Conservation (phyloP, 2,113 vertebrate species). For the Chaetodon trifascialis region DNA sequence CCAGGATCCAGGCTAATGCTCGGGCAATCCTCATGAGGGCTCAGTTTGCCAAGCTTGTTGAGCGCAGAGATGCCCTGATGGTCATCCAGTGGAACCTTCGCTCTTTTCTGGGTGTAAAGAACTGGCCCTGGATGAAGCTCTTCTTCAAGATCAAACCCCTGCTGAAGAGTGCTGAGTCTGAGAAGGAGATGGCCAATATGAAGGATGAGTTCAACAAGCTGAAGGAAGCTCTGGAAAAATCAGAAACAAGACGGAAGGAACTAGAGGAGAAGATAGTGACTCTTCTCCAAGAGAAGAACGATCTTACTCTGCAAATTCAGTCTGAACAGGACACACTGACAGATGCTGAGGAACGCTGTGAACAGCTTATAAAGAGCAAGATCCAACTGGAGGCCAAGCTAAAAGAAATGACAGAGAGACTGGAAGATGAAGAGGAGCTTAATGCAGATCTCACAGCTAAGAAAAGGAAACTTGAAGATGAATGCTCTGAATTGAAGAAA, state of each 20-base stretch:
- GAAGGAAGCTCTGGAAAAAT: slow-evolving; percentile 88
- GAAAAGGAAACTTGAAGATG: slow-evolving; percentile 93
- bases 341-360: slow-evolving; percentile 93
- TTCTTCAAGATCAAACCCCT: slow-evolving; percentile 96
- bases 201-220: slow-evolving; percentile 85
- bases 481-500: slow-evolving; percentile 85
- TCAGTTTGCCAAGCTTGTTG: slow-evolving; percentile 90
- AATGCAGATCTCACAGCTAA: slow-evolving; percentile 93
- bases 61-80: slow-evolving; percentile 92
- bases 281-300: slow-evolving; percentile 93
- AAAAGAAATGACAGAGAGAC: slow-evolving; percentile 90
- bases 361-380: slow-evolving; percentile 95
- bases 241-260: slow-evolving; percentile 90
- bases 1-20: slow-evolving; percentile 91
- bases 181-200: slow-evolving; percentile 90
- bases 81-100: slow-evolving; percentile 95
- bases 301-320: slow-evolving; percentile 92
- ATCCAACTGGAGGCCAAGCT: slow-evolving; percentile 93
- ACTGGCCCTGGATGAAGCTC: slow-evolving; percentile 97
- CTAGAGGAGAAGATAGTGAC: slow-evolving; percentile 96
- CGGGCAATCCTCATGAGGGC: slow-evolving; percentile 90
- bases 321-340: slow-evolving; percentile 93
- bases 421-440: slow-evolving; percentile 94
- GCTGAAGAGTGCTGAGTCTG: slow-evolving; percentile 91
- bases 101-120: slow-evolving; percentile 94